These are phyloP conservation scores for Pelochelys cantorii DNA, from an alignment of 2,797 vertebrate species.

Conservation along the genomic window DNA sequence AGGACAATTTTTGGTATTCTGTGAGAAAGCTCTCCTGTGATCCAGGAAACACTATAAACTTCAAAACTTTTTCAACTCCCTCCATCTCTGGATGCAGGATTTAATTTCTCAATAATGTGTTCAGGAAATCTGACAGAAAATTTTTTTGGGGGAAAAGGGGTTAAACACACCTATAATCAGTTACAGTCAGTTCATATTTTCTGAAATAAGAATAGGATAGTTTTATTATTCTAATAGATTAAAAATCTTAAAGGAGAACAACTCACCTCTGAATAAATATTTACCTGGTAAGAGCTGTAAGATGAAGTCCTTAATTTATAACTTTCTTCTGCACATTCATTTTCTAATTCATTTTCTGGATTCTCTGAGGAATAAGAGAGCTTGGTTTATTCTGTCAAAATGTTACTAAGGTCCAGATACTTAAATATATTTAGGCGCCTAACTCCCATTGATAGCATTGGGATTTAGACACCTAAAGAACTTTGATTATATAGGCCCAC, in stretches of 20 bases:
- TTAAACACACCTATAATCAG: neutral
- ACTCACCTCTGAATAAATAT: neutral
- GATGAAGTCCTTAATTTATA: neutral
- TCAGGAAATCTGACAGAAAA: neutral
- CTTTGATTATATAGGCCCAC: neutral
- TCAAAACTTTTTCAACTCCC: neutral
- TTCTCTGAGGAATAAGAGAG: neutral
- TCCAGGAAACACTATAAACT: neutral
- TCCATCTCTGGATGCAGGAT: neutral
- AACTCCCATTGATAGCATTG: no score
- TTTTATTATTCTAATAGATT: no score
- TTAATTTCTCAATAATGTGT: neutral
- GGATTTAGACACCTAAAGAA: no score
- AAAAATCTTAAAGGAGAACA: slow-evolving; percentile 2
- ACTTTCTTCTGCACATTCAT: slow-evolving; percentile 1
- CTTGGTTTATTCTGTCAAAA: neutral
- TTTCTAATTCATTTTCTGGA: neutral
- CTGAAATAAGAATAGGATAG: neutral
- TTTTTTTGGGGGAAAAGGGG: neutral
- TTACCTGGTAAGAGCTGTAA: neutral
- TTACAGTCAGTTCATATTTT: neutral
- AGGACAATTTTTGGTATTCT: neutral
- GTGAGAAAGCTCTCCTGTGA: neutral
- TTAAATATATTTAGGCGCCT: no score
- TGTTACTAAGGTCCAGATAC: neutral